Base-by-base conservation (phyloP, 2,797 vertebrate species). In the Spheniscus humboldti region DNA sequence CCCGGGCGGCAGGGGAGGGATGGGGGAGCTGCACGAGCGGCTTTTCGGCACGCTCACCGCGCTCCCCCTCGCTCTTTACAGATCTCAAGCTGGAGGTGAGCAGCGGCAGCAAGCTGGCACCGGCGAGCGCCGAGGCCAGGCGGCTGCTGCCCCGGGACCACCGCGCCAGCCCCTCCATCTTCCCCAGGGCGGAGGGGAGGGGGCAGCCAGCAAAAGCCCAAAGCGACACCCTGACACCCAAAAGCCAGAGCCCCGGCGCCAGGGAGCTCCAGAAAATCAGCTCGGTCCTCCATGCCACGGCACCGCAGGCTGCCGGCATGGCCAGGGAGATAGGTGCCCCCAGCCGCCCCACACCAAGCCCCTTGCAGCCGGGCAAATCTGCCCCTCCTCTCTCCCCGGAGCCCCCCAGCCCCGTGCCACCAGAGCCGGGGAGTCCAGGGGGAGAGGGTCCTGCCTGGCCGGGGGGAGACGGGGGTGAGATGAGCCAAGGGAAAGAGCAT, bases 61-160 rank as follows among this genome's bases (percentile, higher is more conserved):
- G 9, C 66, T 39, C 37, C 53, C 23, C 86, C 74, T 50, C 15
- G 0, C 76, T 77, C 45, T 86, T 82, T 66, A n/a, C 97, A 97
- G 97, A 96, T 79, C 81, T 57, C 68, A 96, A 68, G 68, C 43
- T 80, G 90, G 97, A 97, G 57, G 18, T 18, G 53, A 94, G 91
- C 52, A 11, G 43, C 15, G 3, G 88, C 33, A 28, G 31, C 79
- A 96, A 91, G 20, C 13, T 73, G 67, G 80, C 35, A 7, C 41
- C 59, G 1, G 59, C 2, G 8, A 85, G 86, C 25, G 25, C 71
- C 1, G 94, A 96, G 24, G 11, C 4, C 68, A 88, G 89, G 92
- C 2, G 31, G 35, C 33, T 72, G 48, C 74, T 96, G 19, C 52
- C 92, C 74, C 47, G 76, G 30, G 95, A 97, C 14, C 63, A 19